A percentile compares a stretch with the other conserved stretches of the same genome.
phyloP scores from a whole-genome alignment of 1,140 invertebrate genomes.

The Plectus sambesii region DNA sequence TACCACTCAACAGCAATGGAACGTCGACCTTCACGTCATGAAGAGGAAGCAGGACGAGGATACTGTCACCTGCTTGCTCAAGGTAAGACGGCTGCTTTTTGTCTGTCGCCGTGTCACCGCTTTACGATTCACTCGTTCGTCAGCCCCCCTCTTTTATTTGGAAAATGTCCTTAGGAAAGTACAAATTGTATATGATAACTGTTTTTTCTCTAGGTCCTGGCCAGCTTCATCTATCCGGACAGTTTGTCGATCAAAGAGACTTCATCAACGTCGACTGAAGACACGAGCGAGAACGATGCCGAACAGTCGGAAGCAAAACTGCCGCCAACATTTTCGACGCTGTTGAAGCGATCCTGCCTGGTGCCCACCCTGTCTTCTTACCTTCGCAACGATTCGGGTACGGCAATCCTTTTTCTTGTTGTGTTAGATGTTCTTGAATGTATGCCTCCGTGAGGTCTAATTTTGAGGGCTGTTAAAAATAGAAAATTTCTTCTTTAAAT shows the following conservation, averaged over 20 bases:
- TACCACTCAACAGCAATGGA: slow-evolving; percentile 82
- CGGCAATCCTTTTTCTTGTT: too few species aligned
- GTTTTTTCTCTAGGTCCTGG: too few species aligned
- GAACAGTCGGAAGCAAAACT: too few species aligned
- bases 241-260: slow-evolving; percentile 45
- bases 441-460: slow-evolving; percentile 5
- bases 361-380: slow-evolving; percentile 78
- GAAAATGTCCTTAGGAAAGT: slow-evolving; percentile 1
- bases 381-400: slow-evolving; percentile 76
- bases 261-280: slow-evolving; percentile 29
- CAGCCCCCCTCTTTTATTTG: neutral
- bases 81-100: slow-evolving; percentile 48
- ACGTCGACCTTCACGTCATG: slow-evolving; percentile 78
- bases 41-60: slow-evolving; percentile 78
- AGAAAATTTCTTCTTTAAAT: too few species aligned
- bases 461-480: too few species aligned
- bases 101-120: slow-evolving; percentile 1
- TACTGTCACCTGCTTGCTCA: slow-evolving; percentile 69
- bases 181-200: too few species aligned
- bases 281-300: slow-evolving; percentile 15
- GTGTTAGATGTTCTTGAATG: slow-evolving; percentile 1
- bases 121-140: slow-evolving; percentile 15
- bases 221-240: slow-evolving; percentile 72
- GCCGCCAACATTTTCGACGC: slow-evolving; percentile 61
- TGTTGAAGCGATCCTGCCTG: slow-evolving; percentile 67